Evolutionary conservation across 2,888 invertebrate genomes (phyloP), one percentile per base, ranked within the genome.

Genomic region (Ectropis crepuscularia): DNA sequence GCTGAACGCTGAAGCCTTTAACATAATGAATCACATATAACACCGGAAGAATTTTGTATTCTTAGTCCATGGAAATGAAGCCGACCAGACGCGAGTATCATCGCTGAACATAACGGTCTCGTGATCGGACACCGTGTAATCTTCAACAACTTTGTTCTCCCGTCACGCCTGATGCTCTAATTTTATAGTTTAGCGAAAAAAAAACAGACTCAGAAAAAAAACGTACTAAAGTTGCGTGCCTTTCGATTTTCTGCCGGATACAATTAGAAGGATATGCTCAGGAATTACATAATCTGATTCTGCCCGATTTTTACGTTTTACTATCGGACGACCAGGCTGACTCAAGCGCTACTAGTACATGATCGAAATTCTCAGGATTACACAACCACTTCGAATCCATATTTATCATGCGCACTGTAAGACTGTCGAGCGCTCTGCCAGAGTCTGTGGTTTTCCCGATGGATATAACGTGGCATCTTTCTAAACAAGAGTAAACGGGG

Each of bases 91-190:
- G 16, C 51, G 70, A 63, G 57, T 66, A 67, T 57, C 62, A 12
- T 42, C 48, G 53, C 62, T 65, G 61, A 63, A 65, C 57, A 63
- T 80, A 82, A 80, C 80, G 78, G 79, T 70, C 68, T 66, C 57
- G 77, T 61, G 74, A 78, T 76, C 76, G 75, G 78, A 80, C 78
- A 76, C 73, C 76, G 73, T 77, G 79, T 78, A 83, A 82, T 81
- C 78, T 76, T 67, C 68, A 69, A 73, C 75, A 79, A 80, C 81
- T 79, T 76, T 73, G 72, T 77, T 76, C 72, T 73, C 71, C 77
- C 81, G 85, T 85, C 85, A 86, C 83, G 84, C 76, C 70, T 66
- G 75, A 72, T 80, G 83, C 76, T 72, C 80, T 77, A 75, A 77
- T 82, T 85, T 80, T 83, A 81, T 80, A 81, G 81, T 81, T 77